Evolutionary conservation across 2,113 vertebrate genomes (phyloP), one percentile per base, ranked within the genome.

Genomic region (Trochalopteron elliotii): DNA sequence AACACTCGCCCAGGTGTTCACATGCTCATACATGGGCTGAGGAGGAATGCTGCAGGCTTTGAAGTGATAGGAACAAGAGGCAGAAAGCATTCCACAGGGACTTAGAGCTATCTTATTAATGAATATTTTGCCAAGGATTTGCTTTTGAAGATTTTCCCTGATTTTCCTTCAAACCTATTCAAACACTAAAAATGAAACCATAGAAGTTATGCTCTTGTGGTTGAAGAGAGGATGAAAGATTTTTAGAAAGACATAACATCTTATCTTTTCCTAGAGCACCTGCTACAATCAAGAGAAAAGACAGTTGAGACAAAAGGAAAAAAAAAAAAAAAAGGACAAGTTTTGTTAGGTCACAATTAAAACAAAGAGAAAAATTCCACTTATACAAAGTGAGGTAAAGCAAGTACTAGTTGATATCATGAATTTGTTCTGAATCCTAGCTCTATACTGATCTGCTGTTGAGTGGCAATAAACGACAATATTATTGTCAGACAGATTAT

Each of bases 1-100:
- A 75, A 31, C 7, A 22, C 42, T 10, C 1, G 1, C 16, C 24
- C n/a, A 30, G 13, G 6, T 24, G 16, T 10, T 44, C 1, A 0
- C 30, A 2, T 15, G 23, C 3, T 69, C 70, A 30, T 5, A 0
- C 15, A 5, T 0, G 25, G 39, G 39, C 31, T 67, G 31, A 82
- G 28, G 30, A 52, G 11, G 23, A 78, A 53, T 20, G 11, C 42
- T 40, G 47, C 37, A 50, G 19, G 12, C 7, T 75, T 72, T 72
- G 33, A 77, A 80, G 53, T 5, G 0, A 15, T 19, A 30, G 0
- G 2, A 82, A 64, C 17, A 31, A 64, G 23, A 52, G 12, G 31
- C n/a, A 75, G 42, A 85, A 88, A 55, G 16, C 11, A 39, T 56
- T 35, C 12, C 30, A 31, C 5, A 17, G 4, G 8, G 15, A 56